phyloP scores from a whole-genome alignment of 1,140 invertebrate species.

The Lepidotrigona ventralis region DNA sequence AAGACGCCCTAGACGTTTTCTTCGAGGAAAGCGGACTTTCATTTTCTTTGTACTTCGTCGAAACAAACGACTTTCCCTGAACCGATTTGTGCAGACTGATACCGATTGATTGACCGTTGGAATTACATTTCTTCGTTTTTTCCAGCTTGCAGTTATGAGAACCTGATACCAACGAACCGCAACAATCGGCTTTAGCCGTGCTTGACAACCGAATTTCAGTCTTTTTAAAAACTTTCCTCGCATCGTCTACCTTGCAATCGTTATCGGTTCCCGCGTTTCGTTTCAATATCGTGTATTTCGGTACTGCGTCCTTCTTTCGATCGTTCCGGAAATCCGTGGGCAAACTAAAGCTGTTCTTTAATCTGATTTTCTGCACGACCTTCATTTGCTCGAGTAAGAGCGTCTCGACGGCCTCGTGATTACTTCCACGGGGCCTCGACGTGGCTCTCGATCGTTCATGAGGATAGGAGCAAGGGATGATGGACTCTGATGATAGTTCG shows the following conservation, averaged over 20 bases:
- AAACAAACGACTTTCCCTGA: neutral
- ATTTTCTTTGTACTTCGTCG: neutral
- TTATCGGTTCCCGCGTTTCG: neutral
- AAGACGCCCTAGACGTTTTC: neutral
- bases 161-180: no score
- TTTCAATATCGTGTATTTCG: neutral
- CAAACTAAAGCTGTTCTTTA: constrained; percentile 6
- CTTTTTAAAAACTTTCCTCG: neutral
- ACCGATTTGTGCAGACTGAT: neutral
- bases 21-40: neutral
- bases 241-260: neutral
- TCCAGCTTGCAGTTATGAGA: neutral
- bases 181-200: neutral
- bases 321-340: constrained; percentile 10
- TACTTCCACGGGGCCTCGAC: constrained; percentile 2
- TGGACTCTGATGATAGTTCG: constrained; percentile 21
- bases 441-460: constrained; percentile 12
- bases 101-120: neutral
- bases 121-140: neutral
- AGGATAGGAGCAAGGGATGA: constrained; percentile 9
- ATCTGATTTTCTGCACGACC: neutral
- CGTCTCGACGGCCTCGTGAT: constrained; percentile 24
- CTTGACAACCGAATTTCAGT: neutral
- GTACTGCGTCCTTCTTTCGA: neutral
- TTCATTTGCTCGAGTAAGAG: constrained; percentile 1